Evolutionary conservation across 1,140 invertebrate genomes (phyloP).

Genomic region (Halotydeus destructor): DNA sequence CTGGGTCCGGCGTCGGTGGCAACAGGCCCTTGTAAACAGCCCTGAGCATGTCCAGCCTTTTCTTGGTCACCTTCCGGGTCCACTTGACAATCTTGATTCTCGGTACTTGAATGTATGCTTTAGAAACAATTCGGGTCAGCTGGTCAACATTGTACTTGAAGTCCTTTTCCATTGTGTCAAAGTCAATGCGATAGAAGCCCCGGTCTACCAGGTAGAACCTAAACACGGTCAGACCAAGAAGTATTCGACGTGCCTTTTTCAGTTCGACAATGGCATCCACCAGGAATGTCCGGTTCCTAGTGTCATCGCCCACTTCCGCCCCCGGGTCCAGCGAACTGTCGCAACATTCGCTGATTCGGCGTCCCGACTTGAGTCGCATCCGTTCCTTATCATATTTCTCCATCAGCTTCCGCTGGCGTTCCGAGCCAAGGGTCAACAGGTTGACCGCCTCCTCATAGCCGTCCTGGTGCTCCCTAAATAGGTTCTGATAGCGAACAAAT

Average conservation of each 20-base stretch:
- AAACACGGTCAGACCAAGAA: constrained; percentile 45
- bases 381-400: background rate
- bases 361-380: background rate
- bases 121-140: constrained; percentile 40
- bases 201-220: constrained; percentile 41
- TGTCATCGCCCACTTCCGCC: too few relatives aligned
- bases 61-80: constrained; percentile 33
- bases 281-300: too few relatives aligned
- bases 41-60: constrained; percentile 39
- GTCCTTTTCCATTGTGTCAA: constrained; percentile 36
- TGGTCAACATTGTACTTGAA: constrained; percentile 27
- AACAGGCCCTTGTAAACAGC: constrained; percentile 42
- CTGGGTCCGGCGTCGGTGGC: constrained; percentile 39
- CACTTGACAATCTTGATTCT: constrained; percentile 38
- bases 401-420: background rate
- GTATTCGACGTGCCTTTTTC: constrained; percentile 37
- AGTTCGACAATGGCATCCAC: constrained; percentile 41
- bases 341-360: background rate
- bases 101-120: constrained; percentile 39
- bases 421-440: too few relatives aligned
- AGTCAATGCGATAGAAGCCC: constrained; percentile 42
- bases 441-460: too few relatives aligned
- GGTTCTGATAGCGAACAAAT: constrained; percentile 36
- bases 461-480: too few relatives aligned
- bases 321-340: too few relatives aligned